Percentiles rank a stretch among this genome's conserved stretches.
Conservation (phyloP, 2,888 invertebrate genomes). For the Tipula helvola region DNA sequence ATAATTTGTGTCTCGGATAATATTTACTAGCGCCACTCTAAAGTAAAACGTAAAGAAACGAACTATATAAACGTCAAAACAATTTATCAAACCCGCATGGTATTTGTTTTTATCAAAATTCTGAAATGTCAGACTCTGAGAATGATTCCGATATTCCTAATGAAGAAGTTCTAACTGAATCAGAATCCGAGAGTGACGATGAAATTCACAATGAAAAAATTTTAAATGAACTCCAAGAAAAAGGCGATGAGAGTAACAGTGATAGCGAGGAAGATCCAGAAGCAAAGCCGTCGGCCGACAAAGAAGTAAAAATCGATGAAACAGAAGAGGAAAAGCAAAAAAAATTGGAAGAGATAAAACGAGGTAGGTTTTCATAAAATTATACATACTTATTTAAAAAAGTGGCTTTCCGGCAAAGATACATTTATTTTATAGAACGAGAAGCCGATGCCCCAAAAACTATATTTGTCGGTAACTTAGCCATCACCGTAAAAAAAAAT, state of each 20-base stretch:
- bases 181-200: background rate
- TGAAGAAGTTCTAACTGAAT: background rate
- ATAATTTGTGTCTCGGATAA: too few relatives aligned
- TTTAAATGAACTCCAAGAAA: background rate
- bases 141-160: background rate
- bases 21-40: too few relatives aligned
- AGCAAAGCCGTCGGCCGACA: background rate
- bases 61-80: too few relatives aligned
- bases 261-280: background rate
- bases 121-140: background rate
- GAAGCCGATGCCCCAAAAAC: constrained; percentile 19
- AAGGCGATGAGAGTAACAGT: background rate
- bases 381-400: too few relatives aligned
- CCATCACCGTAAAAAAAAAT: constrained; percentile 29
- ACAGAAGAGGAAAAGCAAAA: background rate
- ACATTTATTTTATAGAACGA: background rate
- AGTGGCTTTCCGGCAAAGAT: background rate
- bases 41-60: too few relatives aligned
- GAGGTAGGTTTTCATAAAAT: background rate
- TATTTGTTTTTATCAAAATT: background rate
- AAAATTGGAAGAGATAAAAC: background rate
- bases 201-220: background rate
- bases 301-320: background rate
- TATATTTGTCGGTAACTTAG: constrained; percentile 33
- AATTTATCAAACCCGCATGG: too few relatives aligned